Base-by-base conservation (phyloP, 2,888 invertebrate genomes). In the Catocala sponsa region DNA sequence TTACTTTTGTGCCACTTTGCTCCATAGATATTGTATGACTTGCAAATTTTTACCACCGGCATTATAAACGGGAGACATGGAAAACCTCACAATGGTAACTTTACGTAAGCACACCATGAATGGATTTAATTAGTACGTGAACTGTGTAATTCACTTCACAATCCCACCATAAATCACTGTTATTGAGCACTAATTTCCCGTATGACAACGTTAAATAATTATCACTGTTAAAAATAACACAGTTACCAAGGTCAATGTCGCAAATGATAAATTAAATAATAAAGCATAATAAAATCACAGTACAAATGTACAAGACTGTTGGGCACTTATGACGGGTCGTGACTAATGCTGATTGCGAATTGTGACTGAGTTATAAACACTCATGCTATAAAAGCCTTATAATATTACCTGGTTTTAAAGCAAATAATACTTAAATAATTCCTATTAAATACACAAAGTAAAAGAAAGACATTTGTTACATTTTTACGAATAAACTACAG, bases 151-250 rank as follows among this genome's bases (percentile, higher is more conserved):
- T 67, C 78, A 65, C 53, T 58, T 38, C 46, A 25, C 50, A 48
- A 13, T 66, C 62, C 54, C 50, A 59, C 61, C 49, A 70, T 72
- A 68, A 70, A 79, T 73, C 77, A 73, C 54, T 69, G 53, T 76
- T 64, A 69, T 78, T 25, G 25, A 25, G 25, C 72, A 66, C 35
- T 38, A 38, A 7, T 38, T 38, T 7, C 35, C 35, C 35, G 25
- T 25, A 38, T 7, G 35, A 38, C 35, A 38, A 6, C 6, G 35
- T 38, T 38, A 38, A 9, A 38, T 38, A 38, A 38, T 38, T 38
- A 38, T 38, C 35, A 38, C 35, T 38, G 35, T 38, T 38, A 38
- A 11, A 6, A 25, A 46, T 33, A 46, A n/a, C 38, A 52, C 32
- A 9, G 4, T n/a, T 12, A 7, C 6, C 11, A 12, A 50, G 50